Evolutionary conservation across 1,140 invertebrate species (phyloP), one percentile per base, ranked within the genome.

Genomic region (Phymorhynchus buccinoides): DNA sequence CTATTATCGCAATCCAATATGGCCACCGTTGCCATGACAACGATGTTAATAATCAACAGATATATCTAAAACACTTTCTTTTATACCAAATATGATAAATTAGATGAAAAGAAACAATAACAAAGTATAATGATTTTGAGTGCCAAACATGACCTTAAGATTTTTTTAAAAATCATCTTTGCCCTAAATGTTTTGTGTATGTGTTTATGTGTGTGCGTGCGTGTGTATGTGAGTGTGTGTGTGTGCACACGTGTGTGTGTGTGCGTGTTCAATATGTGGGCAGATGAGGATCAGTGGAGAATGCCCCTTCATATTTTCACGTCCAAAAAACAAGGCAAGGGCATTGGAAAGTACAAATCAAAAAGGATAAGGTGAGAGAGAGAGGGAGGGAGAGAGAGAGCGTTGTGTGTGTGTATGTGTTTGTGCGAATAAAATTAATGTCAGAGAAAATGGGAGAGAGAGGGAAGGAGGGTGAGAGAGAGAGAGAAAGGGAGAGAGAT

Each of bases 211-310:
- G 80, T 56, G 32, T 14, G 66, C 27, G 56, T 22, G 56, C 6
- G 56, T 22, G 56, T 4, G 56, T 4, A 27, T 12, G 56, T 12
- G 56, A 7, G 56, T 3, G 56, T 22, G 56, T 3, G 56, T 12
- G 56, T 12, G 56, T 27, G 14, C 22, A 27, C 56, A 2, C 2
- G 56, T 27, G 1, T 2, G 1, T 22, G 56, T 9, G 56, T 27
- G 4, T 9, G 1, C 56, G 44, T 32, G 30, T 37, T 3, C 56
- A 52, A 56, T 16, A 14, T 83, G 16, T 37, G n/a, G 68, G 71
- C 79, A 52, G 84, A 73, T 37, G 84, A 82, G 27, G 84, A 75
- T 1, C 62, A 77, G 41, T 85, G 84, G 84, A 85, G 83, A 62
- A 39, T 85, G 35, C 84, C 79, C 0, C 42, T 85, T 0, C 35